A percentile compares a stretch with the other conserved stretches of the same genome.
Evolutionary conservation across 2,113 vertebrate genomes (phyloP).

Genomic region (Fukomys damarensis): DNA sequence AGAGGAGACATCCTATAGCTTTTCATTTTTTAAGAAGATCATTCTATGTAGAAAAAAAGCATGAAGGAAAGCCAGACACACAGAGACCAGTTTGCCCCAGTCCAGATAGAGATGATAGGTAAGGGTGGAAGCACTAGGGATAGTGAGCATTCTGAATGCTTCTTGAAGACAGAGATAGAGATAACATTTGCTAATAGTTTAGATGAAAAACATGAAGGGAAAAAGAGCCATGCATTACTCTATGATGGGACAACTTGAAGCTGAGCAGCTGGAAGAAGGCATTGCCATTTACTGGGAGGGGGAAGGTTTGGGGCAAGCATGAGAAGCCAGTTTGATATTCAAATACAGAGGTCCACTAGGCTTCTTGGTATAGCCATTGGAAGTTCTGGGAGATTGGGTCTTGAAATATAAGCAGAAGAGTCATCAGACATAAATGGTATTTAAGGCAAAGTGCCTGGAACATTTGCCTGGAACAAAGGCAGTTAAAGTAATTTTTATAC

Average conservation of each 20-base stretch:
- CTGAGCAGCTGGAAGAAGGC: neutral
- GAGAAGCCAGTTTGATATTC: slow-evolving; percentile 43
- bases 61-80: neutral
- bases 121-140: neutral
- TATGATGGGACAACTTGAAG: neutral
- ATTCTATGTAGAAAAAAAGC: neutral
- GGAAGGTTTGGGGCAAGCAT: neutral
- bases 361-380: neutral
- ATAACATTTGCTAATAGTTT: neutral
- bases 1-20: neutral
- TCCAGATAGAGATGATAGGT: neutral
- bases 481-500: slow-evolving; percentile 50
- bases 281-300: neutral
- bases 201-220: neutral
- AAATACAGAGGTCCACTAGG: neutral
- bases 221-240: neutral
- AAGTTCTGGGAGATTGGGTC: slow-evolving; percentile 27
- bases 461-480: slow-evolving; percentile 22
- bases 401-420: slow-evolving; percentile 13
- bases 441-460: slow-evolving; percentile 48
- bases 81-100: neutral
- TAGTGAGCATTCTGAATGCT: neutral
- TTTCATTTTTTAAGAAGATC: slow-evolving; percentile 47
- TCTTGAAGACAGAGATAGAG: neutral
- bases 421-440: neutral